phyloP scores from a whole-genome alignment of 2,113 vertebrate species.

The Alligator mississippiensis region DNA sequence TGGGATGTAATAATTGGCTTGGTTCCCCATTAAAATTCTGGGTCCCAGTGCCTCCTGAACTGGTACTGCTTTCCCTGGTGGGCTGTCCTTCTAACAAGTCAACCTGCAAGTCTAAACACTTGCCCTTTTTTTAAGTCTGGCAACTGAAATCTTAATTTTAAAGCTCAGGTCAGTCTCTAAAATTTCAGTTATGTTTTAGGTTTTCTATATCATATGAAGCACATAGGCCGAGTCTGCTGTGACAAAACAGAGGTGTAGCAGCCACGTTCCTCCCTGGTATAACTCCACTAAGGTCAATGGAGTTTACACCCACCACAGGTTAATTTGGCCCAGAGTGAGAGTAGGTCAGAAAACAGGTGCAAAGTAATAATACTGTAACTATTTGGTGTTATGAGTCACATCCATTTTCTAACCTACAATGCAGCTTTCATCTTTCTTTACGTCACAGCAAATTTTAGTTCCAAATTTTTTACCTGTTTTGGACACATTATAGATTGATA shows the following conservation, averaged over 20 bases:
- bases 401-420: neutral
- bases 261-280: neutral
- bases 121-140: neutral
- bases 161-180: neutral
- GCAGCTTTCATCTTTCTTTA: neutral
- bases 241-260: neutral
- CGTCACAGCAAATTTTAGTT: neutral
- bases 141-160: neutral
- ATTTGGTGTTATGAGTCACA: rapidly evolving
- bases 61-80: neutral
- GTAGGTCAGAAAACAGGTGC: neutral
- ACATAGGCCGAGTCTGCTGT: neutral
- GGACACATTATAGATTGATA: slow-evolving; percentile 10
- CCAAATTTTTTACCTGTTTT: neutral
- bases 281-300: neutral
- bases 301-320: neutral
- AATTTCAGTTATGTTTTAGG: neutral
- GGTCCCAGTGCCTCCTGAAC: neutral
- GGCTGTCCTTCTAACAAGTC: neutral
- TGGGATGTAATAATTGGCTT: neutral
- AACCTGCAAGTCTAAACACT: neutral
- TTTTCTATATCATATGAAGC: neutral
- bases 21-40: neutral
- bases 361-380: neutral
- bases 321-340: neutral